A percentile compares a stretch with the other conserved stretches of the same genome.
Evolutionary conservation across 2,797 vertebrate species (phyloP).

Genomic region (Cheirogaleus major): DNA sequence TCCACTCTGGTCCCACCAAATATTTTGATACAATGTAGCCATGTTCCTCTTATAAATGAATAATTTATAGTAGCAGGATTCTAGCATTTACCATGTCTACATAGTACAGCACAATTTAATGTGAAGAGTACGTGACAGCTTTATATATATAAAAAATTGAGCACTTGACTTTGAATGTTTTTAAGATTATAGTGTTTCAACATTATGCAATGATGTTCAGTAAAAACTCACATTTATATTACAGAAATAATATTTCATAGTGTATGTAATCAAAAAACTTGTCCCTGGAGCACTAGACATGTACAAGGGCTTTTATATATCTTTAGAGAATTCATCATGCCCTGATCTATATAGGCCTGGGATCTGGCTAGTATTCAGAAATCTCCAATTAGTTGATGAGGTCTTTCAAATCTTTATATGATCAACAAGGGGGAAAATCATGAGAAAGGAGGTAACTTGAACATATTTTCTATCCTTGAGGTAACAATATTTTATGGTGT

Average conservation of each 20-base stretch:
- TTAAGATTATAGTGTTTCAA: not conserved
- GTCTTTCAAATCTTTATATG: not conserved
- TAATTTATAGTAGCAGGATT: not conserved
- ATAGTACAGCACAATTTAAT: not conserved
- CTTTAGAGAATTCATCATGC: not conserved
- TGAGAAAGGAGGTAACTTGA: not conserved
- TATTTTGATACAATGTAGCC: not conserved
- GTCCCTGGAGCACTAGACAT: not conserved
- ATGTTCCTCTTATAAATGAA: not conserved
- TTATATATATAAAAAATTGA: not conserved
- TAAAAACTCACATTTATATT: not conserved
- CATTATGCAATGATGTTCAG: not conserved
- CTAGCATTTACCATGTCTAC: not conserved
- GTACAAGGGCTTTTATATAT: not conserved
- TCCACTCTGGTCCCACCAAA: not conserved
- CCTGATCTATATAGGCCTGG: rapidly evolving
- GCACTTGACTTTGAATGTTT: not conserved
- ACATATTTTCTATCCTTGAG: not conserved
- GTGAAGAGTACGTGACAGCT: not conserved
- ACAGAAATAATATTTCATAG: not conserved
- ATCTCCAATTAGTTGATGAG: not conserved
- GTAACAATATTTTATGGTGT: not conserved
- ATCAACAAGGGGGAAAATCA: not conserved
- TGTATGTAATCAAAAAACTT: not conserved
- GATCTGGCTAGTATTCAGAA: not conserved